Evolutionary conservation across 2,888 invertebrate species (phyloP).

Genomic region (Melanchra persicariae): DNA sequence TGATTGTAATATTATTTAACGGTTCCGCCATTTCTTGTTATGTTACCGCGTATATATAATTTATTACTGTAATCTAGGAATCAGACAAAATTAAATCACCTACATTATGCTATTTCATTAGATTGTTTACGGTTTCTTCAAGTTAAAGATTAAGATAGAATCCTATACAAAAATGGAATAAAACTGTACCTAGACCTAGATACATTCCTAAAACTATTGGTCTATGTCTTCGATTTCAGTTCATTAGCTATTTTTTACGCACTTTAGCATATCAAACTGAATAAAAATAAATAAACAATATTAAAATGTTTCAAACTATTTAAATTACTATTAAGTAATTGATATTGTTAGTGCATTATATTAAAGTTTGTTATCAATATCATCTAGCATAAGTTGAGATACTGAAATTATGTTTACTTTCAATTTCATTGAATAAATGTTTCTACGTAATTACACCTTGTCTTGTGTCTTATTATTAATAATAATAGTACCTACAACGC

Average conservation of each 20-base stretch:
- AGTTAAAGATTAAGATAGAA: not conserved
- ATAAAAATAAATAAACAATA: not conserved
- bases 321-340: not conserved
- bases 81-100: not conserved
- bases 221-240: not conserved
- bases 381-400: constrained; percentile 1
- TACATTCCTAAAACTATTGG: not conserved
- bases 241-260: not conserved
- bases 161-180: too few relatives aligned
- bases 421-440: constrained; percentile 24
- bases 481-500: not conserved
- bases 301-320: not conserved
- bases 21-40: not conserved
- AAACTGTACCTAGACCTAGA: too few relatives aligned
- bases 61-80: too few relatives aligned
- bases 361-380: not conserved
- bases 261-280: not conserved
- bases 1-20: not conserved
- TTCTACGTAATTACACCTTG: not conserved
- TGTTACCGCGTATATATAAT: not conserved
- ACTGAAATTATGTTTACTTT: constrained; percentile 17
- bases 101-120: not conserved
- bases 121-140: not conserved
- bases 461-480: constrained; percentile 13
- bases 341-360: not conserved